A percentile compares a stretch with the other conserved stretches of the same genome.
These are phyloP conservation scores for Poecilia latipinna DNA, from an alignment of 2,113 vertebrate species.

Conservation along the genomic window DNA sequence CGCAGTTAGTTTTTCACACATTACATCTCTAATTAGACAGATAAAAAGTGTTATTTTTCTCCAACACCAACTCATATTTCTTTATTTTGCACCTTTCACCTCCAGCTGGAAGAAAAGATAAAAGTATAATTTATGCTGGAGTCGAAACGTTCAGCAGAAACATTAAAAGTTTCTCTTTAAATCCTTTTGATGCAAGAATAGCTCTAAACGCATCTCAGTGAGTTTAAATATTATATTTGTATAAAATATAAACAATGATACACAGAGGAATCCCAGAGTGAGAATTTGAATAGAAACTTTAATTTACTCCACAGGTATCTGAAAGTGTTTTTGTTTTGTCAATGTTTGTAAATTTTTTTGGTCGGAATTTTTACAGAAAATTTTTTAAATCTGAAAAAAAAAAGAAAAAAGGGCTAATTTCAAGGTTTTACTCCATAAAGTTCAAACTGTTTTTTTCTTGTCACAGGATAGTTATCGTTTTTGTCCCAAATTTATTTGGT, in stretches of 20 bases:
- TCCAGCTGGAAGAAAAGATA: neutral
- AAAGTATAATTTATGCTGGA: neutral
- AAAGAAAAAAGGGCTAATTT: too few relatives aligned
- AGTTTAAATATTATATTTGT: neutral
- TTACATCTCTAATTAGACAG: too few relatives aligned
- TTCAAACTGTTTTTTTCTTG: too few relatives aligned
- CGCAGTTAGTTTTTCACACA: too few relatives aligned
- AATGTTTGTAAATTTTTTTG: neutral
- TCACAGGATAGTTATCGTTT: too few relatives aligned
- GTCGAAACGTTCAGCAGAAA: neutral
- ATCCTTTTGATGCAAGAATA: slow-evolving; percentile 7
- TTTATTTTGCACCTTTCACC: neutral
- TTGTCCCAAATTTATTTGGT: too few relatives aligned
- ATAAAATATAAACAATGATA: neutral
- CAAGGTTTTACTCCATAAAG: too few relatives aligned
- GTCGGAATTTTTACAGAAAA: too few relatives aligned
- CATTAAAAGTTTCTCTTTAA: neutral
- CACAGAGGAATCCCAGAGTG: neutral
- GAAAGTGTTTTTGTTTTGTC: slow-evolving; percentile 7
- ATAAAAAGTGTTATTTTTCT: too few relatives aligned
- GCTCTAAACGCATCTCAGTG: neutral
- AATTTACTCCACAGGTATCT: slow-evolving; percentile 9
- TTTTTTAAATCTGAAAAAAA: too few relatives aligned
- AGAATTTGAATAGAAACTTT: slow-evolving; percentile 10
- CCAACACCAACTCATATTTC: neutral